These are phyloP conservation scores for Pitta sordida DNA, from an alignment of 2,113 vertebrate genomes.

Conservation along the genomic window DNA sequence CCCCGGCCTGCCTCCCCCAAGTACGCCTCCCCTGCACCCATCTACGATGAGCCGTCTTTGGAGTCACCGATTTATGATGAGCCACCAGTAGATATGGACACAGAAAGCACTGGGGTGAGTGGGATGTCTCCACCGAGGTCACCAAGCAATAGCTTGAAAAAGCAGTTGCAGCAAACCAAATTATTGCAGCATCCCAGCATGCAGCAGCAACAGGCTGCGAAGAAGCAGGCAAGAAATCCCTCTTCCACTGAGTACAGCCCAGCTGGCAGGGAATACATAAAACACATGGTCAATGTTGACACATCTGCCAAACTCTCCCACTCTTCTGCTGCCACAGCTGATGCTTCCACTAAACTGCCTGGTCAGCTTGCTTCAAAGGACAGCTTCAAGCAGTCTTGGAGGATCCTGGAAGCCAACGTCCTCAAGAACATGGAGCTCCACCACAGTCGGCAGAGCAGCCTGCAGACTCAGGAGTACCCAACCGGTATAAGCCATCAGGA, in stretches of 20 bases:
- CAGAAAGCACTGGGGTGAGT: conserved; percentile 70
- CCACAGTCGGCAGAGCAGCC: conserved; percentile 82
- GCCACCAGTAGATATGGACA: conserved; percentile 87
- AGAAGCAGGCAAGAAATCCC: conserved; percentile 75
- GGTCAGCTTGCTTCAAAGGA: conserved; percentile 70
- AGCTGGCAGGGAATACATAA: conserved; percentile 88
- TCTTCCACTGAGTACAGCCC: conserved; percentile 85
- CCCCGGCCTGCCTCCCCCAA: conserved; percentile 78
- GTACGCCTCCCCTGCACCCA: conserved; percentile 76
- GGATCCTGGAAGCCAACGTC: conserved; percentile 80
- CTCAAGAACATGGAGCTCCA: conserved; percentile 83
- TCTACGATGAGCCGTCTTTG: conserved; percentile 83
- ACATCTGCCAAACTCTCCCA: conserved; percentile 59
- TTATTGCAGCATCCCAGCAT: conserved; percentile 76
- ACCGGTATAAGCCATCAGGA: conserved; percentile 83
- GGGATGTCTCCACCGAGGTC: conserved; percentile 68
- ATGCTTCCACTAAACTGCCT: conserved; percentile 33
- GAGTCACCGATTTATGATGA: conserved; percentile 88
- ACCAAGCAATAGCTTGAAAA: conserved; percentile 76
- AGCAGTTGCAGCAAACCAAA: conserved; percentile 69
- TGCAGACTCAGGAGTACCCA: conserved; percentile 82
- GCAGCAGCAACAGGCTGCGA: conserved; percentile 58
- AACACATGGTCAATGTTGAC: conserved; percentile 89
- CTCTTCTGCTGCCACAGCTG: conserved; percentile 5
- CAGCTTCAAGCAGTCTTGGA: conserved; percentile 85